Percentiles rank a stretch among this genome's conserved stretches.
phyloP scores from a whole-genome alignment of 2,113 vertebrate species.

The Phyllostomus discolor region DNA sequence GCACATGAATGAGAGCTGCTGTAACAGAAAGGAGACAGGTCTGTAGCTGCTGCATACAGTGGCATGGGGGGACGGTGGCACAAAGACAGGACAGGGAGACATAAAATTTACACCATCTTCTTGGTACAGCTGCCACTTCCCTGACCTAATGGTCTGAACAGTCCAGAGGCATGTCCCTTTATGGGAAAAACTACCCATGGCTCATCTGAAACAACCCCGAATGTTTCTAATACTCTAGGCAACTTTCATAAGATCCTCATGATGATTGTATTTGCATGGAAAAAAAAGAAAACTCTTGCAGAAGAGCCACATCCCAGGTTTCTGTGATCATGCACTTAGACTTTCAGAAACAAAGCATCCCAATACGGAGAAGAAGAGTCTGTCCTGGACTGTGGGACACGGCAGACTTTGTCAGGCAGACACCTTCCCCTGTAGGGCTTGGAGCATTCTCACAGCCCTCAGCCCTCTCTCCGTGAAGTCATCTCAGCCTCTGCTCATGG shows the following conservation, averaged over 20 bases:
- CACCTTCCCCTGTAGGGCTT: rapidly evolving
- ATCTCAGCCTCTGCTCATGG: background rate
- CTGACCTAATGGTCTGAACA: rapidly evolving
- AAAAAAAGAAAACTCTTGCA: background rate
- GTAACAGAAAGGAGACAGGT: no score
- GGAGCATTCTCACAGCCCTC: background rate
- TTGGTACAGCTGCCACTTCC: background rate
- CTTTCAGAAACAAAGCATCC: background rate
- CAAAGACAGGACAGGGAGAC: rapidly evolving
- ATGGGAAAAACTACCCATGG: background rate
- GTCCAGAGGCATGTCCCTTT: background rate
- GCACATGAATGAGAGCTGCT: background rate
- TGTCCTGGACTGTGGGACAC: rapidly evolving
- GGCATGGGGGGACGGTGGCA: background rate
- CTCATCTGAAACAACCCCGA: background rate
- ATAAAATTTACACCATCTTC: background rate
- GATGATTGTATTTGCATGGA: background rate
- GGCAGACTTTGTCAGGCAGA: background rate
- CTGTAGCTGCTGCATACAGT: rapidly evolving
- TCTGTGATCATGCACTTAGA: background rate
- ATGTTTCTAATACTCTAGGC: background rate
- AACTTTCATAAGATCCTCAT: background rate
- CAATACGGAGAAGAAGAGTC: background rate
- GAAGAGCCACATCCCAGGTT: background rate
- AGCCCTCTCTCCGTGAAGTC: background rate